Base-by-base conservation (phyloP, 2,797 vertebrate species). In the Stomatorhinus walkeri region DNA sequence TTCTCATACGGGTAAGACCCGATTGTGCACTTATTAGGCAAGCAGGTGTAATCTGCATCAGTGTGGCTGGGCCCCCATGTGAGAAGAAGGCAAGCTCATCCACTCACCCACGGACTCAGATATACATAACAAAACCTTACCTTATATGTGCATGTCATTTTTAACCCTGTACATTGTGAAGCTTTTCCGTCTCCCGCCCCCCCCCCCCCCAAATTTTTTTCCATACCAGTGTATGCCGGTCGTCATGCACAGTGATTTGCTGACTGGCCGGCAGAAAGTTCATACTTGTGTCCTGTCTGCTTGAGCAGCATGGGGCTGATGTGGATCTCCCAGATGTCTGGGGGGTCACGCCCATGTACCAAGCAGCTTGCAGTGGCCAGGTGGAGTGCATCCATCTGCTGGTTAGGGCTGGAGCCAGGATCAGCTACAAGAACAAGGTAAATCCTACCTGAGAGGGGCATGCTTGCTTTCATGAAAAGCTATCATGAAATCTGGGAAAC, bases 371-470 rank as follows among this genome's bases (percentile, higher is more conserved):
- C 90, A 93, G 92, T 0, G 93, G 92, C 28, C 92, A 93, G 54
- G 79, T 91, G 0, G 91, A 93, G n/a, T 92, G 92, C 72, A 92
- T 92, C 52, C 91, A 90, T 32, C 89, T 93, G 54, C 89, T 93
- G 48, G 92, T 93, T 10, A 90, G 91, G 28, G 91, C 92, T 0
- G 92, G 92, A 1, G 91, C 93, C 49, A 89, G 89, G 51, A 92
- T 92, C 85, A 92, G 90, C 32, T 92, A 93, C 87, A 92, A 90
- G 85, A 93, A 93, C 88, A 93, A 93, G 92, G 93, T 92, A 91
- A 3, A 52, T 32, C 22, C 12, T 49, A 14, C 36, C 36, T 14
- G 16, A 7, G 14, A 10, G 6, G 32, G 22, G 8, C 51, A 43
- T 22, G 87, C 51, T 49, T 54, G 36, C 54, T 48, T 43, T 22